Conservation (phyloP, 2,797 vertebrate genomes). For the Sitta carolinensis region DNA sequence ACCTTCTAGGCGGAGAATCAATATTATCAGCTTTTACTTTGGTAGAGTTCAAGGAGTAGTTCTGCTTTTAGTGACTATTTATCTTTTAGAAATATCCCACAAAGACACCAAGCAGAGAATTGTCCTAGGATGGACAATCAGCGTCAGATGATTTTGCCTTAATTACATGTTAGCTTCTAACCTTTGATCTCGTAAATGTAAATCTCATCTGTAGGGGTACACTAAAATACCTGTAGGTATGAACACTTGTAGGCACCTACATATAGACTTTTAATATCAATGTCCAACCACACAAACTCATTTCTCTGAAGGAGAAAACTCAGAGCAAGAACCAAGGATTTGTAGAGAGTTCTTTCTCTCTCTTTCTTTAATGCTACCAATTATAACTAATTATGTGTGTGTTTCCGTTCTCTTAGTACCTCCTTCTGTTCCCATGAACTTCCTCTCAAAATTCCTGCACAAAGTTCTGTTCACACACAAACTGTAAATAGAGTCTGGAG, state of each 20-base stretch:
- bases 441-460: not conserved
- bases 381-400: not conserved
- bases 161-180: not conserved
- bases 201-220: not conserved
- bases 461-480: not conserved
- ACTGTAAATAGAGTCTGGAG: not conserved
- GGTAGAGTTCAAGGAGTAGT: not conserved
- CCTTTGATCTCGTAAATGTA: not conserved
- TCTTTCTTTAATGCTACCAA: not conserved
- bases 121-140: not conserved
- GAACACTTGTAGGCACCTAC: not conserved
- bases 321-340: not conserved
- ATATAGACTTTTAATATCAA: not conserved
- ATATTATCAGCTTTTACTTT: not conserved
- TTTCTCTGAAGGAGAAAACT: not conserved
- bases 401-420: not conserved
- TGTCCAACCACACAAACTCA: not conserved
- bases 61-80: not conserved
- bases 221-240: not conserved
- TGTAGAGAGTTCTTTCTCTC: not conserved
- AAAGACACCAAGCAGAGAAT: not conserved
- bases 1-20: not conserved
- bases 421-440: accelerated
- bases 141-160: not conserved
- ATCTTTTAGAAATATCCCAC: not conserved